Evolutionary conservation across 2,888 invertebrate species (phyloP).

Genomic region (Quadroppia sp.): DNA sequence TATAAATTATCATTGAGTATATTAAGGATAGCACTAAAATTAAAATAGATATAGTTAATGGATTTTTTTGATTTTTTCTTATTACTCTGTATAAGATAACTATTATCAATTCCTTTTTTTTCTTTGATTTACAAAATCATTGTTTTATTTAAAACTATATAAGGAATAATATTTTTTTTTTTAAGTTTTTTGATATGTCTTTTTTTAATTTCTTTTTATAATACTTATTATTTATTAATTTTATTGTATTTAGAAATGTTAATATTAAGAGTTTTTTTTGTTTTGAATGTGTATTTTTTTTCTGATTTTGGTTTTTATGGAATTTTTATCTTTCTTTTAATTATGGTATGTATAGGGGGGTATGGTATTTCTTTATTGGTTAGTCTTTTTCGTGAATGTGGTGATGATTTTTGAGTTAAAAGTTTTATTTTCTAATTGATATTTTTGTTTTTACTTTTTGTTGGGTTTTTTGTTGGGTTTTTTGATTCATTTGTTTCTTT

Average conservation of each 20-base stretch:
- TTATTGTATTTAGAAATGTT: not conserved
- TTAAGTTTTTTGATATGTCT: not conserved
- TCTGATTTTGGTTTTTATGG: not conserved
- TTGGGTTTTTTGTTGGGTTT: conserved; percentile 59
- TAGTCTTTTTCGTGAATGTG: not conserved
- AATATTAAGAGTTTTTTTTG: not conserved
- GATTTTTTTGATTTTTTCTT: not conserved
- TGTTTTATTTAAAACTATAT: conserved; percentile 30
- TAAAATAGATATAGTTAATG: not conserved
- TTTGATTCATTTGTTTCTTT: conserved; percentile 58
- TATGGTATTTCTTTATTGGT: conserved; percentile 27
- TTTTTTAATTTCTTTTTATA: conserved; percentile 15
- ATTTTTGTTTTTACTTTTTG: conserved; percentile 57
- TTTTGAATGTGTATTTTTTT: no score
- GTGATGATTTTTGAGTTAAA: conserved; percentile 46
- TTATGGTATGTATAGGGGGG: conserved; percentile 25
- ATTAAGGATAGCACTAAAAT: not conserved
- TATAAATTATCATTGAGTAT: not conserved
- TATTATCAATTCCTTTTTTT: not conserved
- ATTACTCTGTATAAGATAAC: not conserved
- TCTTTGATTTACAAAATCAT: conserved; percentile 40
- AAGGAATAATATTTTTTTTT: conserved; percentile 24
- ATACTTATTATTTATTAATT: conserved; percentile 27
- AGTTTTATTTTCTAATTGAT: conserved; percentile 54
- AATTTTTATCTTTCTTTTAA: conserved; percentile 19